Percentiles rank a stretch among this genome's conserved stretches.
phyloP scores from a whole-genome alignment of 2,797 vertebrate species.

The Melanotaenia pygmaea region DNA sequence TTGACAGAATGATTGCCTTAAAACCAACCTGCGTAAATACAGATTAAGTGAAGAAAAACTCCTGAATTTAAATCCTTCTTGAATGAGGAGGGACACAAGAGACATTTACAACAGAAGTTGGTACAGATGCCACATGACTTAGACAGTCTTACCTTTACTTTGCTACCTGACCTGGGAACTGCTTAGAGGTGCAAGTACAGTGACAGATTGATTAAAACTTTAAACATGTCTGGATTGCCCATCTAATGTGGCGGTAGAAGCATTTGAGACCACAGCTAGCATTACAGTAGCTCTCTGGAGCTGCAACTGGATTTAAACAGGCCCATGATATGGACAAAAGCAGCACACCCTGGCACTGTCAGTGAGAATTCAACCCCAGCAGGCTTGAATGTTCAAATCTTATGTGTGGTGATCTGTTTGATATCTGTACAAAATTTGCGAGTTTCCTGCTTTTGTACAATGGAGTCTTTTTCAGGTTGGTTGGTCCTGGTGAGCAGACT shows the following conservation, averaged over 20 bases:
- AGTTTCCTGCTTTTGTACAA: constrained; percentile 37
- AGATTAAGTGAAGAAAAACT: constrained; percentile 32
- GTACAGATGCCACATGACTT: constrained; percentile 72
- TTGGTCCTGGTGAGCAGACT: constrained; percentile 63
- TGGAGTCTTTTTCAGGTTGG: constrained; percentile 44
- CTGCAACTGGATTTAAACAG: constrained; percentile 36
- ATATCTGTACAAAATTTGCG: constrained; percentile 37
- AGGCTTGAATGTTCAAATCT: constrained; percentile 65
- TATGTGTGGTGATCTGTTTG: constrained; percentile 59
- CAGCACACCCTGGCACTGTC: constrained; percentile 54
- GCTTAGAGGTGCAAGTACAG: constrained; percentile 80
- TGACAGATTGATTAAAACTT: constrained; percentile 70
- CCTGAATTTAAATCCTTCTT: constrained; percentile 47
- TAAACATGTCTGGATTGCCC: constrained; percentile 50
- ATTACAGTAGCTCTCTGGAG: constrained; percentile 41
- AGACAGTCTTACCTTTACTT: constrained; percentile 83
- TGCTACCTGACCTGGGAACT: constrained; percentile 79
- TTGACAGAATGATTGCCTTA: constrained; percentile 18
- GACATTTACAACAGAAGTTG: constrained; percentile 71
- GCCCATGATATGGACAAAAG: constrained; percentile 38
- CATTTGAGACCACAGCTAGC: constrained; percentile 41
- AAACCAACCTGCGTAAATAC: constrained; percentile 32
- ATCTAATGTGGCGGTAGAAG: constrained; percentile 36
- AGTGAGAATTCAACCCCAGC: constrained; percentile 66
- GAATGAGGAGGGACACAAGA: constrained; percentile 63